Base-by-base conservation (phyloP, 2,888 invertebrate species). In the Amiota communis region DNA sequence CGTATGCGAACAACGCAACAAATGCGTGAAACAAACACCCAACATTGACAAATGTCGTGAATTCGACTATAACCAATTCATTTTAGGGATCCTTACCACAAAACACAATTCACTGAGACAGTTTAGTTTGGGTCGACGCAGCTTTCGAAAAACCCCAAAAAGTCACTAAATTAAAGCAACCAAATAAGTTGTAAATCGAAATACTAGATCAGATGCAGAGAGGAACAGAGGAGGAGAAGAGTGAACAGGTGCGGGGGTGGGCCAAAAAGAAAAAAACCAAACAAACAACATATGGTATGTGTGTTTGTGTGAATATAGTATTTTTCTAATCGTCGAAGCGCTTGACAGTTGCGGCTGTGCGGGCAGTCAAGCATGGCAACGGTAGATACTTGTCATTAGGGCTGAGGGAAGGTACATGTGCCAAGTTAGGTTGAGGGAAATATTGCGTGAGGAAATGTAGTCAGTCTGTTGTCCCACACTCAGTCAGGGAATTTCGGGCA, bases 1-100 rank as follows among this genome's bases (percentile, higher is more conserved):
- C 53, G 61, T 53, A 71, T 71, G 51, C 13, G 46, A 71, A 71
- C 64, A 71, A 71, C 59, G 64, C 64, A 71, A 71, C 59, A 59
- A 59, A 8, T 10, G 11, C 57, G 17, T n/a, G 12, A 51, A 57
- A 13, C 15, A 59, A 59, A 51, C 12, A 51, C 53, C 53, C 23
- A 51, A n/a, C 53, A 51, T 59, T 61, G 70, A 61, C 70, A 70
- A 68, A 71, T 51, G 67, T 51, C 51, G 67, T 53, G 23, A 51
- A 53, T 68, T 51, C 67, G 23, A 53, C 51, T 13, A 53, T 51
- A 51, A 68, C 23, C 51, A 51, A 68, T 68, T 48, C 67, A 68
- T 68, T 68, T 51, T 9, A 6, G 51, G 12, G 23, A 53, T 4
- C 51, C 13, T 36, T 63, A 23, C 12, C 23, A 46, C 63, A 36